Conservation (phyloP, 1,140 invertebrate genomes). For the Kradibia gibbosae region DNA sequence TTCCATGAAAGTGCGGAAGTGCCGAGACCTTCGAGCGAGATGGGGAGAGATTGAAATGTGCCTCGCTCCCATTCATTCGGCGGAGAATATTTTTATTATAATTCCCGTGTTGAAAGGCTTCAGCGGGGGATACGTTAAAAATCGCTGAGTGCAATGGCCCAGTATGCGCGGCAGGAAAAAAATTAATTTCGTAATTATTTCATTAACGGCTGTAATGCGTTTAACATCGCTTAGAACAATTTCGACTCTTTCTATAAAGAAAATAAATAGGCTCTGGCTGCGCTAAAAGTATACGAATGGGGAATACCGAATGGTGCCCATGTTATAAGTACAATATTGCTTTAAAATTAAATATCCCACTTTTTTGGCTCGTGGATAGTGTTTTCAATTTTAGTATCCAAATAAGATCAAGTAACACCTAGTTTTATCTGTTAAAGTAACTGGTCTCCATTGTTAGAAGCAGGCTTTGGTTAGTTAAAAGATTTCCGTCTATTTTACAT, state of each 20-base stretch:
- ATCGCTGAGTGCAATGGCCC: neutral
- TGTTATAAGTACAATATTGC: no score
- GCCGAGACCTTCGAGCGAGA: neutral
- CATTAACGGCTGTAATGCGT: neutral
- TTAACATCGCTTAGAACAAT: neutral
- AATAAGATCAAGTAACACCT: neutral
- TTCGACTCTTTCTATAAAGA: neutral
- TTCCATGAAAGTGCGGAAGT: neutral
- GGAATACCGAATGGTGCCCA: no score
- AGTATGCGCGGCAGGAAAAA: neutral
- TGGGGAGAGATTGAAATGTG: neutral
- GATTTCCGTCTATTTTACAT: neutral
- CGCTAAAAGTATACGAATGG: no score
- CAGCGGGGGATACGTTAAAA: neutral
- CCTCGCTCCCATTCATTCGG: neutral
- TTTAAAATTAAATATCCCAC: neutral
- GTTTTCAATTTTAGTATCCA: neutral
- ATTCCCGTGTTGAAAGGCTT: conserved; percentile 9
- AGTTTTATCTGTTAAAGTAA: no score
- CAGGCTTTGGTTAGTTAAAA: no score
- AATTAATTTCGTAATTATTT: conserved; percentile 24
- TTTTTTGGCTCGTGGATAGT: neutral
- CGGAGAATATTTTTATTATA: conserved; percentile 13
- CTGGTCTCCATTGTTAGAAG: neutral
- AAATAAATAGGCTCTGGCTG: no score